Conservation (phyloP, 2,113 vertebrate genomes). For the Chamaetylas fuelleborni region DNA sequence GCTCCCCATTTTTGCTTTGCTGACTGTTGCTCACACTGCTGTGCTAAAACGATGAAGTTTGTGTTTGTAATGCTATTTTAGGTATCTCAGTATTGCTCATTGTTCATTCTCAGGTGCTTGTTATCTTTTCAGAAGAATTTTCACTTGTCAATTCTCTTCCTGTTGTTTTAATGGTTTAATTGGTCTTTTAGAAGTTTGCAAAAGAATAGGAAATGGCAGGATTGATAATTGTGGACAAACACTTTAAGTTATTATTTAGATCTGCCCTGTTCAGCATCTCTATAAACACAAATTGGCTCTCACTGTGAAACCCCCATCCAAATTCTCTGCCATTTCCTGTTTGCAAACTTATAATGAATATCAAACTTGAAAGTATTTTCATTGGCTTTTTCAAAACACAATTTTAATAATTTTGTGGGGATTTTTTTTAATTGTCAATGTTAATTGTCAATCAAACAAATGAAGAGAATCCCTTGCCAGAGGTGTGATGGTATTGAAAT, state of each 20-base stretch:
- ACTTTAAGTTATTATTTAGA: fast-evolving
- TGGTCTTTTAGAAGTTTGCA: background rate
- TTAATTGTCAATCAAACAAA: background rate
- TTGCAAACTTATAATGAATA: background rate
- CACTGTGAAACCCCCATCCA: background rate
- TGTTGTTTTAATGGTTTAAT: background rate
- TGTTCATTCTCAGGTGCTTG: background rate
- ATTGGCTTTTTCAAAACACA: background rate
- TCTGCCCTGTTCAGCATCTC: background rate
- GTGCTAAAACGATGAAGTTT: background rate
- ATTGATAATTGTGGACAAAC: background rate
- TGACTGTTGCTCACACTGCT: background rate
- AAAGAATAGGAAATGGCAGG: background rate
- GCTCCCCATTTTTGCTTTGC: background rate
- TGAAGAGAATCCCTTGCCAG: background rate
- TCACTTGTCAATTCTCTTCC: background rate
- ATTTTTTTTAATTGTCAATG: no score
- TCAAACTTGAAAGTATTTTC: background rate
- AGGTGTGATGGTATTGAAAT: background rate
- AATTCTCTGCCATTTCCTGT: background rate
- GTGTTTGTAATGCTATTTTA: background rate
- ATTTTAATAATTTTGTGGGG: background rate
- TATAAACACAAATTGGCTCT: background rate
- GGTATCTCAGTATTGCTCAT: background rate
- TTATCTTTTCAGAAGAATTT: background rate